phyloP scores from a whole-genome alignment of 1,140 invertebrate species.

The Cardiocondyla obscurior region DNA sequence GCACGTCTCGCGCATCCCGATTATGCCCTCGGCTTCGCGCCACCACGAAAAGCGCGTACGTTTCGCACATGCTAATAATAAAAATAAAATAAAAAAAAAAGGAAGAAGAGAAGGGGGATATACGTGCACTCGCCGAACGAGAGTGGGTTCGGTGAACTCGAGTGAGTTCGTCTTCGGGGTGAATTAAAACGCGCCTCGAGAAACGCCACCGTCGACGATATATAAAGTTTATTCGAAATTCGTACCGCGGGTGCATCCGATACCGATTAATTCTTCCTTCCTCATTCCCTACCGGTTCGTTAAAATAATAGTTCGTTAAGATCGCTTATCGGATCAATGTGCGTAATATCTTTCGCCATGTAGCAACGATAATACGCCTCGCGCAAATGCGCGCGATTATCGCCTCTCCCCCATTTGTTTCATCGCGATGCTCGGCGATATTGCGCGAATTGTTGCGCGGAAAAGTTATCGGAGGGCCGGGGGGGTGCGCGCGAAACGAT shows the following conservation, averaged over 20 bases:
- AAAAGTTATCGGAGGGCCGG: conserved; percentile 1
- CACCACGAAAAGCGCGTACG: neutral
- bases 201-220: neutral
- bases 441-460: neutral
- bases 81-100: neutral
- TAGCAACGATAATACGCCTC: neutral
- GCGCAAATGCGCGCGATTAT: neutral
- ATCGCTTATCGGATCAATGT: conserved; percentile 7
- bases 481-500: neutral
- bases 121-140: neutral
- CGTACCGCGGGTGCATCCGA: neutral
- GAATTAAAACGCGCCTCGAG: neutral
- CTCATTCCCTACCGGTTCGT: conserved; percentile 5
- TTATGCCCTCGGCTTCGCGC: neutral
- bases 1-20: conserved; percentile 1
- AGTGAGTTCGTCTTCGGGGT: neutral
- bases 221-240: conserved; percentile 19
- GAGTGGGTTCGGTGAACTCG: neutral
- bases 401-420: neutral
- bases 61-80: neutral
- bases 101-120: too few relatives aligned
- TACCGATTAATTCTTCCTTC: neutral
- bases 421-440: neutral
- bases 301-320: conserved; percentile 3
- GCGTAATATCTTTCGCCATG: neutral